Conservation (phyloP, 2,888 invertebrate species). For the Clanis bilineata region DNA sequence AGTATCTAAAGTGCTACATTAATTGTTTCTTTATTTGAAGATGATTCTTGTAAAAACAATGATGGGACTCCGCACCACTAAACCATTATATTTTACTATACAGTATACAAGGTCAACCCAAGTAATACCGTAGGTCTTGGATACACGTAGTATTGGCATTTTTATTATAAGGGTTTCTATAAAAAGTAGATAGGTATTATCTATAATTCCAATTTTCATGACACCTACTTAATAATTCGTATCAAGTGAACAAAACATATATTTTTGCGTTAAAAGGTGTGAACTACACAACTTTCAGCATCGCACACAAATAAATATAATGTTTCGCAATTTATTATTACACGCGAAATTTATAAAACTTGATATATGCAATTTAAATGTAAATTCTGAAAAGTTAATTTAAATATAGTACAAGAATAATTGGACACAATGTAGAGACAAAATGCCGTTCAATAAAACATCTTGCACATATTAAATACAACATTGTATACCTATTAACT, state of each 20-base stretch:
- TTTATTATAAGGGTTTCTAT: not conserved
- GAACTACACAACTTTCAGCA: not conserved
- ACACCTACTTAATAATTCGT: not conserved
- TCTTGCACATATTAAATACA: not conserved
- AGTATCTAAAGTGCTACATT: too few species aligned
- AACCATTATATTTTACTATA: too few species aligned
- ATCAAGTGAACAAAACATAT: not conserved
- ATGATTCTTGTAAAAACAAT: too few species aligned
- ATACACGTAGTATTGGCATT: not conserved
- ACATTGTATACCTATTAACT: too few species aligned
- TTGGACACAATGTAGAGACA: too few species aligned
- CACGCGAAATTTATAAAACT: not conserved
- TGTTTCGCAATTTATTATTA: not conserved
- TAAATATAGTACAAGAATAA: not conserved
- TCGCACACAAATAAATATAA: not conserved
- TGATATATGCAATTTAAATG: not conserved
- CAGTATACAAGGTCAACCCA: too few species aligned
- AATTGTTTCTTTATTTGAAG: too few species aligned
- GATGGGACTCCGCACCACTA: too few species aligned
- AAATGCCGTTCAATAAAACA: not conserved
- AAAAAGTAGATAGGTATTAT: not conserved
- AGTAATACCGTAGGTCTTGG: too few species aligned
- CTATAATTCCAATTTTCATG: not conserved
- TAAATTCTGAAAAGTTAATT: not conserved
- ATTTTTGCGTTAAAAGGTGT: conserved; percentile 4